Percentiles rank a stretch among this genome's conserved stretches.
Conservation (phyloP, 2,113 vertebrate species). For the Microcebus tavaratra region DNA sequence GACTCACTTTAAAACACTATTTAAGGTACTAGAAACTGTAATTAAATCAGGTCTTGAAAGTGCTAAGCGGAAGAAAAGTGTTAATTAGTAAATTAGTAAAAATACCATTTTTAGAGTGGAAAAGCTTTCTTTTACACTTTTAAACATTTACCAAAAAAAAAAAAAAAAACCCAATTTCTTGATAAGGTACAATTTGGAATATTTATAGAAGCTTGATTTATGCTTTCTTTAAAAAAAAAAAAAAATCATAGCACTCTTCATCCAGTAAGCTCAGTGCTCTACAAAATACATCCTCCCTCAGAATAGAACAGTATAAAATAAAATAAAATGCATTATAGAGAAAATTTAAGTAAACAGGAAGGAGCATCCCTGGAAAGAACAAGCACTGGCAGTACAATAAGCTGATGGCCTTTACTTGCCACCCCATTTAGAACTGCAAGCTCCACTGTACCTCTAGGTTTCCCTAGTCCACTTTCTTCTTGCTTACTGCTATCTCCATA, state of each 20-base stretch:
- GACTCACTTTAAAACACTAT: slow-evolving; percentile 77
- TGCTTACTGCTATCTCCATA: not conserved
- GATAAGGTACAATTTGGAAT: slow-evolving; percentile 46
- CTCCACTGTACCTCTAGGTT: not conserved
- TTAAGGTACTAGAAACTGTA: slow-evolving; percentile 82
- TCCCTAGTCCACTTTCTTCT: not conserved
- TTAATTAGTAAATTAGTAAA: slow-evolving; percentile 85
- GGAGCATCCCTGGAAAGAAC: not conserved
- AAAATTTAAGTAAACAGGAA: not conserved
- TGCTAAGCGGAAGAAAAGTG: slow-evolving; percentile 80
- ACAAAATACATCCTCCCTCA: not conserved
- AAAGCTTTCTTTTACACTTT: slow-evolving; percentile 65
- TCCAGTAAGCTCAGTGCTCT: slow-evolving; percentile 1
- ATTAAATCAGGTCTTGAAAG: slow-evolving; percentile 82
- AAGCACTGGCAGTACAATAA: too few relatives aligned
- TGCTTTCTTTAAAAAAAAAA: not conserved
- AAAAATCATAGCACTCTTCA: slow-evolving; percentile 19
- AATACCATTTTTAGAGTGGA: slow-evolving; percentile 69
- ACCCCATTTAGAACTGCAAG: not conserved
- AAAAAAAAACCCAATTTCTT: slow-evolving; percentile 41
- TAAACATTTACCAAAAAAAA: slow-evolving; percentile 58
- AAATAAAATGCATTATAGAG: not conserved
- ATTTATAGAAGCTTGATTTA: slow-evolving; percentile 46
- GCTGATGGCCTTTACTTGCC: not conserved
- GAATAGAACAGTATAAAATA: not conserved